Evolutionary conservation across 2,888 invertebrate genomes (phyloP).

Genomic region (Athrips mouffetella): DNA sequence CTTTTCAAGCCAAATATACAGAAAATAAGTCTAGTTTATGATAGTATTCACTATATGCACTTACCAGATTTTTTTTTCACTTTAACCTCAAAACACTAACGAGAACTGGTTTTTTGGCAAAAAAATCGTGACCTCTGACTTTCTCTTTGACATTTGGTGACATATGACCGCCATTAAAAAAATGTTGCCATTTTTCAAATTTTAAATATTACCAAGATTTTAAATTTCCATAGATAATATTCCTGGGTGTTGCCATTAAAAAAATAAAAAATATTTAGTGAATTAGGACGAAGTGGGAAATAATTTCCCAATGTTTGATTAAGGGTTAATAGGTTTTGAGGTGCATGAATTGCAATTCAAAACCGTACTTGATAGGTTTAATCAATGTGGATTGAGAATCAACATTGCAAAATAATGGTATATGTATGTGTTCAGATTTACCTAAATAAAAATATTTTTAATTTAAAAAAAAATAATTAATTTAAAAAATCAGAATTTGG

Average conservation of each 20-base stretch:
- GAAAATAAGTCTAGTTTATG: too few relatives aligned
- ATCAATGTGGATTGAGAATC: too few relatives aligned
- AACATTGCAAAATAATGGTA: too few relatives aligned
- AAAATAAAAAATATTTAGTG: constrained; percentile 15
- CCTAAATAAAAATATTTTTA: too few relatives aligned
- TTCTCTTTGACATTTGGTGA: constrained; percentile 8
- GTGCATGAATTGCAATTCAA: too few relatives aligned
- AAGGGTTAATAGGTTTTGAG: constrained; percentile 12
- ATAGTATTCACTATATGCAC: too few relatives aligned
- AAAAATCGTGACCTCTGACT: constrained; percentile 9
- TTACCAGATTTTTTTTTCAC: constrained; percentile 2
- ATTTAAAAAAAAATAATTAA: too few relatives aligned
- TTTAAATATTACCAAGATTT: constrained; percentile 12
- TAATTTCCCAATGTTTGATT: constrained; percentile 15
- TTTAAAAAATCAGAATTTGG: too few relatives aligned
- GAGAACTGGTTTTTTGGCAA: constrained; percentile 9
- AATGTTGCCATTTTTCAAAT: constrained; percentile 10
- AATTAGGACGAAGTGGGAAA: constrained; percentile 15
- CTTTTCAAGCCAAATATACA: too few relatives aligned
- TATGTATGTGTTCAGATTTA: too few relatives aligned
- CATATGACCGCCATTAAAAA: constrained; percentile 8
- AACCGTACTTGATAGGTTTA: too few relatives aligned
- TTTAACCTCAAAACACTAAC: too few relatives aligned
- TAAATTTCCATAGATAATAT: constrained; percentile 10
- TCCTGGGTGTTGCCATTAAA: constrained; percentile 15